These are phyloP conservation scores for Atractosteus spatula DNA, from an alignment of 2,113 vertebrate genomes.

Conservation along the genomic window DNA sequence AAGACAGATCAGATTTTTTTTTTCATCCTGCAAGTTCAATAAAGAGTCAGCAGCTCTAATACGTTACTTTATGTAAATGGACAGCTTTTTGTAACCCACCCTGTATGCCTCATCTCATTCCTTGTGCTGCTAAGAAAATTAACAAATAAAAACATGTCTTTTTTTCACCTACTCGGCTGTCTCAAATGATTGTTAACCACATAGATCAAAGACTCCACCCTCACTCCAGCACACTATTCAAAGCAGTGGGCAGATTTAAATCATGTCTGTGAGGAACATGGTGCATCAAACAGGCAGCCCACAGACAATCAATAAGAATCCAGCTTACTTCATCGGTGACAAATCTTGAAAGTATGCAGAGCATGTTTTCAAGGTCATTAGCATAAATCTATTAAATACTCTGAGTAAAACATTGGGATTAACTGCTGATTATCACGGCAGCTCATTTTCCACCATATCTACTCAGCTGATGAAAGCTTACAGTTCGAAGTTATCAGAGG, in stretches of 20 bases:
- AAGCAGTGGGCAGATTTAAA: neutral
- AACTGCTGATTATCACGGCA: neutral
- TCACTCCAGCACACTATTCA: neutral
- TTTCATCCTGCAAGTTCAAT: too few relatives aligned
- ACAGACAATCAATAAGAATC: neutral
- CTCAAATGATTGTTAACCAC: neutral
- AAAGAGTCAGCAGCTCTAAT: too few relatives aligned
- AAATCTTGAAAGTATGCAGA: neutral
- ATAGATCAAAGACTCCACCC: neutral
- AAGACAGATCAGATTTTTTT: too few relatives aligned
- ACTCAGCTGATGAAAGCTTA: conserved; percentile 1
- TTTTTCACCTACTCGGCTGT: neutral
- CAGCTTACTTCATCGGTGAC: conserved; percentile 1
- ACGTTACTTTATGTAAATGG: too few relatives aligned
- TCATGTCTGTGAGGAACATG: neutral
- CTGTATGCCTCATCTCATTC: too few relatives aligned
- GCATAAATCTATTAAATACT: conserved; percentile 7
- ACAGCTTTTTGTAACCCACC: too few relatives aligned
- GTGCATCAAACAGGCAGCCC: neutral
- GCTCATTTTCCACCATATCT: neutral
- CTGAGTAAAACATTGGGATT: neutral
- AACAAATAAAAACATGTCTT: neutral
- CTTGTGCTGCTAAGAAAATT: too few relatives aligned
- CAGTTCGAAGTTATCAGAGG: neutral
- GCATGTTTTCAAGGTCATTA: conserved; percentile 8